phyloP scores from a whole-genome alignment of 2,888 invertebrate species.

The Acanthosepion esculentum region DNA sequence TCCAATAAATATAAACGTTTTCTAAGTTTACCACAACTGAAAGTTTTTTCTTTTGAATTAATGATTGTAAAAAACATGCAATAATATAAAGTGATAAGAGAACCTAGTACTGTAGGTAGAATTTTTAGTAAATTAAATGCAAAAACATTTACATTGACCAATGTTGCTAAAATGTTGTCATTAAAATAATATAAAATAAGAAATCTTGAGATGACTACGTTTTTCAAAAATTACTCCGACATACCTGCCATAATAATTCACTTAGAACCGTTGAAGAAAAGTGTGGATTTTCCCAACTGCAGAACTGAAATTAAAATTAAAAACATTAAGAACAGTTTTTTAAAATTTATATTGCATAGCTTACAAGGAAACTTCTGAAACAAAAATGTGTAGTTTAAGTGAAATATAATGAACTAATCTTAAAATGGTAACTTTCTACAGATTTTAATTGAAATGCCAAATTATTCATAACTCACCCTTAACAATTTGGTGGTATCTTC shows the following conservation, averaged over 20 bases:
- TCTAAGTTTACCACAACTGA: too few relatives aligned
- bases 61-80: too few relatives aligned
- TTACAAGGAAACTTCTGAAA: not conserved
- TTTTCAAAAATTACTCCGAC: not conserved
- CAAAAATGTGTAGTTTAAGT: not conserved
- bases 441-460: not conserved
- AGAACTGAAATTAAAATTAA: constrained; percentile 81
- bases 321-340: not conserved
- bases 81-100: too few relatives aligned
- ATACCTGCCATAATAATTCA: constrained; percentile 86
- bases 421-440: too few relatives aligned
- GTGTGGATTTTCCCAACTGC: constrained; percentile 97
- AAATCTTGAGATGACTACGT: not conserved
- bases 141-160: too few relatives aligned
- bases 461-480: constrained; percentile 63
- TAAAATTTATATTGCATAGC: not conserved
- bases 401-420: not conserved
- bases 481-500: constrained; percentile 92
- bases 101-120: too few relatives aligned
- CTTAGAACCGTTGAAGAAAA: constrained; percentile 91
- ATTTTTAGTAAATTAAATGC: too few relatives aligned
- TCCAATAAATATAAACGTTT: too few relatives aligned
- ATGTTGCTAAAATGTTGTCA: too few relatives aligned
- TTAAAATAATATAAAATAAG: not conserved
- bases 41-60: too few relatives aligned